Base-by-base conservation (phyloP, 2,797 vertebrate species). In the Chiroxiphia lanceolata region DNA sequence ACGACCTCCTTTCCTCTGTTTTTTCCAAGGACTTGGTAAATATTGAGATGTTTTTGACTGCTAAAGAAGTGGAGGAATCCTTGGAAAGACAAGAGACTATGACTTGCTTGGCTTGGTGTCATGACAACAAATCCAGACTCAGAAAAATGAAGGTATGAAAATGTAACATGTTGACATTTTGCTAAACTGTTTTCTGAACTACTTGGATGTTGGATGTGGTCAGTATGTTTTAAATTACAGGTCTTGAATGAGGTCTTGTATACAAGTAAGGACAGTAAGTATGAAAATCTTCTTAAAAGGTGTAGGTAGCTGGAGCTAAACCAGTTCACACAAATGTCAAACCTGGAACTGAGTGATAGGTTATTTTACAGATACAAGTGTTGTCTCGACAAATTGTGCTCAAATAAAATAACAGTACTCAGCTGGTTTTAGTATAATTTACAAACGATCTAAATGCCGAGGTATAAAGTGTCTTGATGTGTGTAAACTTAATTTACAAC, bases 21-120 rank as follows among this genome's bases (percentile, higher is more conserved):
- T 85, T 82, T 67, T 77, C 93, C 7, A 90, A 99, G 99, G 99
- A 99, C 94, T 97, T 99, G 95, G 99, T 99, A 97, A 99, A 99
- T 97, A 99, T 99, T 83, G 99, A 99, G 97, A 99, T 99, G 99
- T 99, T 99, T 97, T 98, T 99, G 96, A 99, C 99, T 69, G 99
- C 99, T 90, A 99, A 99, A 93, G 99, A 99, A 98, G 99, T 99
- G 80, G 99, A 99, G 86, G 99, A 99, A 96, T 99, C 99, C 63
- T 97, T 99, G 96, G 99, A 99, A 98, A 98, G 99, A 95, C 99
- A 99, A 83, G 99, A 99, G 97, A 99, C 99, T 0, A 99, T 99
- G 95, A 99, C 99, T 60, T 99, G 99, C 97, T 97, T 99, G 96
- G 99, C 99, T 91, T 99, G 99, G 99, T 99, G 99, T 97, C 99